phyloP scores from a whole-genome alignment of 2,797 vertebrate species.

The Diglossa cyanea region DNA sequence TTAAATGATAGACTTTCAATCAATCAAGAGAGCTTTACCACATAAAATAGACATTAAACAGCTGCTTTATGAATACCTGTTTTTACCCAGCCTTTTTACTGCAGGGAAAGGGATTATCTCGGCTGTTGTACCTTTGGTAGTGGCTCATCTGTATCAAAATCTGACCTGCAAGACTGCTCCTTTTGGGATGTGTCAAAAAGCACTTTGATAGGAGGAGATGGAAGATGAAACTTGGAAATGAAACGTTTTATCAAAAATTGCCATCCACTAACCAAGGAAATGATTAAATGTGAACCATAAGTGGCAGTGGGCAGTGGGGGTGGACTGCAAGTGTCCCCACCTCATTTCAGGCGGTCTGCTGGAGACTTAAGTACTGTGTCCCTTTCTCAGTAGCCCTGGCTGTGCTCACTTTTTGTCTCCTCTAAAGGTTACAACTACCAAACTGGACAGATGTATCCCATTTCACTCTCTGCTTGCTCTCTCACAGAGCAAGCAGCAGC shows the following conservation, averaged over 20 bases:
- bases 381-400: rapidly evolving
- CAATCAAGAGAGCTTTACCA: not conserved
- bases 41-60: not conserved
- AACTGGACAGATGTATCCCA: not conserved
- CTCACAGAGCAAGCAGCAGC: not conserved
- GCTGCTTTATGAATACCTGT: not conserved
- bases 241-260: not conserved
- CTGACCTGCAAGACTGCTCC: not conserved
- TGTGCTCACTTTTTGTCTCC: not conserved
- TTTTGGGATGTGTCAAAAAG: not conserved
- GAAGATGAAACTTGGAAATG: not conserved
- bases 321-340: not conserved
- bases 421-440: not conserved
- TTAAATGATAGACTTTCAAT: not conserved
- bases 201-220: not conserved
- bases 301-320: not conserved
- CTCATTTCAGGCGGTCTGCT: not conserved
- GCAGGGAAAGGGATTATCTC: not conserved
- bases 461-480: not conserved
- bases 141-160: not conserved
- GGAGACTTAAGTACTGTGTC: not conserved
- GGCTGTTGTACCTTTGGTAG: not conserved
- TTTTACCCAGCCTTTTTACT: not conserved
- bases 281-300: not conserved
- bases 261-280: not conserved